Percentiles rank a stretch among this genome's conserved stretches.
phyloP scores from a whole-genome alignment of 2,888 invertebrate genomes.

The Tetragnatha montana region DNA sequence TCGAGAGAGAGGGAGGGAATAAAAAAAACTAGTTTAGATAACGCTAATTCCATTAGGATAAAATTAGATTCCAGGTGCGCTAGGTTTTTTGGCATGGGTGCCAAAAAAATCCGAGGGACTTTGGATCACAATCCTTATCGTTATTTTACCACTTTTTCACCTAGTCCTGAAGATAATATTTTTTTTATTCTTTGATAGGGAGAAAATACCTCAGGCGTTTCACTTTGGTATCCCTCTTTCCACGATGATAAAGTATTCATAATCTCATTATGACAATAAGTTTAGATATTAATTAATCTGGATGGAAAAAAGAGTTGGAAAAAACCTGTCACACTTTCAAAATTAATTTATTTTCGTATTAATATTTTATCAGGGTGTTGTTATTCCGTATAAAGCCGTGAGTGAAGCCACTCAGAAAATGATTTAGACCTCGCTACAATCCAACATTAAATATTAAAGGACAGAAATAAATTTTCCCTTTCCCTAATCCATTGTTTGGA shows the following conservation, averaged over 20 bases:
- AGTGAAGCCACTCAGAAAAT: not conserved
- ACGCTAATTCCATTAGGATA: not conserved
- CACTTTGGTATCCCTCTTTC: not conserved
- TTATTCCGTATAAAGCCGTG: not conserved
- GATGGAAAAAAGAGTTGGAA: not conserved
- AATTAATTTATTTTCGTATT: not conserved
- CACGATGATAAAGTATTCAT: not conserved
- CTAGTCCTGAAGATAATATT: not conserved
- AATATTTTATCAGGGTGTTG: not conserved
- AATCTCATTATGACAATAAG: not conserved
- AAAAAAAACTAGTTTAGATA: no score
- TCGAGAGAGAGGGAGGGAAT: no score
- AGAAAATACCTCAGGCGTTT: not conserved
- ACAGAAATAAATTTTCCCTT: slow-evolving; percentile 11
- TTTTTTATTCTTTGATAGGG: not conserved
- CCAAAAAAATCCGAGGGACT: not conserved
- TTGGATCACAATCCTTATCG: not conserved
- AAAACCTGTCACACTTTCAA: not conserved
- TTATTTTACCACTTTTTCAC: not conserved
- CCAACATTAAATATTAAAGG: slow-evolving; percentile 37
- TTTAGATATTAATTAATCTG: not conserved
- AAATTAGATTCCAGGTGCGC: not conserved
- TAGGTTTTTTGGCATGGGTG: not conserved
- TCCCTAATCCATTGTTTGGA: not conserved
- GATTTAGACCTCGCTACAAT: not conserved